Evolutionary conservation across 2,113 vertebrate genomes (phyloP), one percentile per base, ranked within the genome.

Genomic region (Cettia cetti): DNA sequence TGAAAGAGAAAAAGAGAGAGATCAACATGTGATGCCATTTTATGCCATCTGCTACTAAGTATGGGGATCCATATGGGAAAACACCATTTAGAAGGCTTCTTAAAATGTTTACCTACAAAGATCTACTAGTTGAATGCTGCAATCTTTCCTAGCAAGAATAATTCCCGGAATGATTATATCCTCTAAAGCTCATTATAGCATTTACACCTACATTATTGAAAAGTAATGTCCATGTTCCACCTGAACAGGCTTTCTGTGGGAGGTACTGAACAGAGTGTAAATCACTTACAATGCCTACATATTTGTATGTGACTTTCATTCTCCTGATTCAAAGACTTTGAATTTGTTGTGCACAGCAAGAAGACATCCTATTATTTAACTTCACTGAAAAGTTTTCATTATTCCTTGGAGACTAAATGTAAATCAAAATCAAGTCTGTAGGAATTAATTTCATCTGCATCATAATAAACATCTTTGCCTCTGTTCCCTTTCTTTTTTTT

Each of bases 91-190:
- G 60, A 86, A 83, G 57, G 19, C n/a, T 83, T 81, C 72, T 82
- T 84, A 79, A 85, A 89, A 78, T 76, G 19, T 91, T 97, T 95
- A 72, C 49, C 74, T 84, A 68, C 24, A 90, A 76, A 79, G 74
- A 45, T 23, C n/a, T 89, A 57, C 20, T 63, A 60, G 77, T 45
- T 60, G 37, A 70, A 35, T 37, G 12, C 15, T 82, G 37, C 28
- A 82, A 50, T 54, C n/a, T 76, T 94, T 76, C 45, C 74, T 65
- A 76, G 66, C 31, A 84, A 60, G 53, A 79, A 47, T 64, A 87
- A 49, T 69, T 86, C 50, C 79, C 89, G 82, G 45, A 92, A 84
- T 59, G 1, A 57, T 69, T 84, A n/a, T 75, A 69, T 50, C 23
- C 21, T 86, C 68, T 70, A 75, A 72, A 91, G 56, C 14, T 89